These are phyloP conservation scores for Sturmia bella DNA, from an alignment of 2,888 invertebrate genomes.

Conservation along the genomic window DNA sequence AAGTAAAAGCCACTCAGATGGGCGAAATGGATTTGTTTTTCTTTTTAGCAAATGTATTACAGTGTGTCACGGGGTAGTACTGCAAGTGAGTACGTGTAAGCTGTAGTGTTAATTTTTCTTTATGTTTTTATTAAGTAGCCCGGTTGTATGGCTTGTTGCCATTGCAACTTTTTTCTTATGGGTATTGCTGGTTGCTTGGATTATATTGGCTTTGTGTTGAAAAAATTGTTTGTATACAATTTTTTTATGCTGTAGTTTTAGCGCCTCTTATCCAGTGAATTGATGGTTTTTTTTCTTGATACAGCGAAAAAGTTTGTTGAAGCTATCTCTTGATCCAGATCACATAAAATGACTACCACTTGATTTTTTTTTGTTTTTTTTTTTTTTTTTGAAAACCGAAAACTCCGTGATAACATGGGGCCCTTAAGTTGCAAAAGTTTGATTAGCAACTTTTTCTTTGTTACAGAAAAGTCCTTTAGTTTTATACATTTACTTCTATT, in stretches of 20 bases:
- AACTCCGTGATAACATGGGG: conserved; percentile 10
- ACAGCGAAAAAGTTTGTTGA: conserved; percentile 2
- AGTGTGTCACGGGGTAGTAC: conserved; percentile 23
- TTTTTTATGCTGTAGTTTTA: conserved; percentile 49
- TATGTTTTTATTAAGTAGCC: conserved; percentile 50
- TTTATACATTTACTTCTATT: conserved; percentile 2
- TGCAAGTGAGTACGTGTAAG: conserved; percentile 47
- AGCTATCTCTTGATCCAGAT: conserved; percentile 6
- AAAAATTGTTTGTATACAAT: background rate
- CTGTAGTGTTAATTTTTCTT: conserved; percentile 61
- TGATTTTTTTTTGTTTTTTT: too few relatives aligned
- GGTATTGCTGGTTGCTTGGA: conserved; percentile 1
- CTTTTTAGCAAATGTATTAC: background rate
- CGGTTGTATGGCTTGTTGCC: conserved; percentile 24
- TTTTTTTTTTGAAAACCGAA: conserved; percentile 3
- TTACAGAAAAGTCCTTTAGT: conserved; percentile 23
- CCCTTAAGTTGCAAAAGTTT: background rate
- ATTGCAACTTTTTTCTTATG: conserved; percentile 9
- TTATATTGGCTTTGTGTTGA: background rate
- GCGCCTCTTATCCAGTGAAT: conserved; percentile 44
- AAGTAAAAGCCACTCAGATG: conserved; percentile 17
- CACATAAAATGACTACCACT: conserved; percentile 52
- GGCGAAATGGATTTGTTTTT: conserved; percentile 29
- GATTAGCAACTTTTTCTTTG: background rate
- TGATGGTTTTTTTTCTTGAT: conserved; percentile 21